A percentile compares a stretch with the other conserved stretches of the same genome.
phyloP scores from a whole-genome alignment of 2,888 invertebrate genomes.

The Euplagia quadripunctaria region DNA sequence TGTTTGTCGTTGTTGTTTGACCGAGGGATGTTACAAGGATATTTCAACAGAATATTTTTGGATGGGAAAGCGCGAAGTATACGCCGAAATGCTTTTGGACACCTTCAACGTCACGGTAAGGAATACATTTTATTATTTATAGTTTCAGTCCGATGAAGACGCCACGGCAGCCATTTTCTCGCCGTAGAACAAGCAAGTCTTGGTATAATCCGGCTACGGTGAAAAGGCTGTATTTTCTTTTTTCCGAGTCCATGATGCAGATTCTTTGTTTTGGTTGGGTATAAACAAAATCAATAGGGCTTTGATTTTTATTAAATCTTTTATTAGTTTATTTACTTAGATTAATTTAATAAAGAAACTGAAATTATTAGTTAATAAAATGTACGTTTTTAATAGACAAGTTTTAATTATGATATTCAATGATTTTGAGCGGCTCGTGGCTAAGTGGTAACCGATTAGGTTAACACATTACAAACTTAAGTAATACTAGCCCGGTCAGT shows the following conservation, averaged over 20 bases:
- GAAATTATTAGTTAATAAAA: too few relatives aligned
- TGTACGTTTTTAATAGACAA: too few relatives aligned
- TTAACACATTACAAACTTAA: too few relatives aligned
- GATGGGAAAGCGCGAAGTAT: constrained; percentile 84
- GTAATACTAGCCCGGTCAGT: too few relatives aligned
- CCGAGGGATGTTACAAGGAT: constrained; percentile 83
- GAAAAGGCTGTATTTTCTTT: constrained; percentile 41
- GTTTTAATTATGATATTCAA: too few relatives aligned
- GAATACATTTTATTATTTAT: constrained; percentile 34
- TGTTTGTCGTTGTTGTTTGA: constrained; percentile 81
- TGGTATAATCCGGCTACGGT: constrained; percentile 58
- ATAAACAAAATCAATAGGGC: constrained; percentile 60
- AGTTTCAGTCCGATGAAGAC: constrained; percentile 28
- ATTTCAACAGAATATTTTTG: constrained; percentile 85
- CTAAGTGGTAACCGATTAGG: too few relatives aligned
- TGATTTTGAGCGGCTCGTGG: too few relatives aligned
- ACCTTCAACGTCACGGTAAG: constrained; percentile 77
- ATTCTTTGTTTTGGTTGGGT: constrained; percentile 49
- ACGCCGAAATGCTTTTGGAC: constrained; percentile 79
- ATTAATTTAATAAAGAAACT: too few relatives aligned
- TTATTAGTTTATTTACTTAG: background rate
- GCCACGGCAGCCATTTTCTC: constrained; percentile 70
- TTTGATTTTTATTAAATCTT: background rate
- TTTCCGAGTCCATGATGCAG: constrained; percentile 21
- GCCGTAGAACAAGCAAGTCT: constrained; percentile 31